phyloP scores from a whole-genome alignment of 2,888 invertebrate genomes.

The Crepidodera aurea region DNA sequence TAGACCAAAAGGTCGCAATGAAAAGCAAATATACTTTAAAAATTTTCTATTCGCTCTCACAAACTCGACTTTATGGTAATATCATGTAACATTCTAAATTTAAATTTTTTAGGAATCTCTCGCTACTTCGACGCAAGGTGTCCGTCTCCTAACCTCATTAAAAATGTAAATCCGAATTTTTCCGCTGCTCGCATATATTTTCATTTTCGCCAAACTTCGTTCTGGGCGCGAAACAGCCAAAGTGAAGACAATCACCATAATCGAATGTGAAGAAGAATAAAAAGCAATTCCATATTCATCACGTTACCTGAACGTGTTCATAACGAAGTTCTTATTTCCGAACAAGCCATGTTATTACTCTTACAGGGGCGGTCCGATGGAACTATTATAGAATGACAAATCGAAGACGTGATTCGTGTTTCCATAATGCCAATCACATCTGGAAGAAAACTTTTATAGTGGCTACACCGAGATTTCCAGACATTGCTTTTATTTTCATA shows the following conservation, averaged over 20 bases:
- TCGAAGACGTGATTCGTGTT: too few species aligned
- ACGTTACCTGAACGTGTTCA: neutral
- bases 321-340: constrained; percentile 6
- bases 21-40: too few species aligned
- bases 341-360: neutral
- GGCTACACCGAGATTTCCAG: too few species aligned
- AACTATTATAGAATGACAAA: too few species aligned
- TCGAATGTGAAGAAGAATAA: constrained; percentile 2
- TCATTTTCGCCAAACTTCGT: neutral
- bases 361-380: too few species aligned
- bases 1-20: neutral
- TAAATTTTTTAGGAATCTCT: neutral
- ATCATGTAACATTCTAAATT: neutral
- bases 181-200: neutral
- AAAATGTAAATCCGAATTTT: constrained; percentile 8
- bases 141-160: neutral
- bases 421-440: too few species aligned
- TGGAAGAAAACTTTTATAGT: too few species aligned
- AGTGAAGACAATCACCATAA: constrained; percentile 8
- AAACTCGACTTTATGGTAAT: neutral
- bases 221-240: constrained; percentile 1
- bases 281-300: constrained; percentile 8
- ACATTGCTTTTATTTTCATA: too few species aligned
- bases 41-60: too few species aligned
- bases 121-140: neutral